Base-by-base conservation (phyloP, 2,113 vertebrate genomes). In the Siphamia tubifer region DNA sequence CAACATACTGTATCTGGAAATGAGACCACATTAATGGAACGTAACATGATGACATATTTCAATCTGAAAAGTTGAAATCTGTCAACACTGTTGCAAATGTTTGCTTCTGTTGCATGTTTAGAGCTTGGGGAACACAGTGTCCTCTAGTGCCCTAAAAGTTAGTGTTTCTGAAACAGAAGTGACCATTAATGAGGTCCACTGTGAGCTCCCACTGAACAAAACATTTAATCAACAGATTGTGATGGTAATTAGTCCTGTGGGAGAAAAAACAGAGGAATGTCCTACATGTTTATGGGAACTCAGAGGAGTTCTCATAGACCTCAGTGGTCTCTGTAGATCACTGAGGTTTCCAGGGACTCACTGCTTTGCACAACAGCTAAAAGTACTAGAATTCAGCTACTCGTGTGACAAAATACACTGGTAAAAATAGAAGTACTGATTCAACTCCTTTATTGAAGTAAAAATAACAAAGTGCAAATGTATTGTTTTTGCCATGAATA, bases 181-280 rank as follows among this genome's bases (percentile, higher is more conserved):
- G 7, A 27, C n/a, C 48, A 56, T 68, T 80, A 85, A 82, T 62
- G 62, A 81, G 39, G 40, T 54, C 74, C 44, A 7, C 58, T 16
- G 73, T 62, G 83, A 61, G 42, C 44, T 1, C 13, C 28, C 25
- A 10, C 35, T 4, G 5, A 17, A 55, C 40, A 4, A 61, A 77
- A 74, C 56, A 57, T 47, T 77, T 32, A 71, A 71, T 10, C 8
- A 68, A 68, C 65, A 68, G 68, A 58, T 42, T 68, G 38, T 61
- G 47, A 36, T 61, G 58, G 27, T 87, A 84, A 87, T 80, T 68
- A 82, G 23, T 3, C 68, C 66, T 6, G 2, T 3, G 69, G 34
- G 78, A 75, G 8, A 24, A 15, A 0, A 58, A 31, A 48, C 0
- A 3, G 19, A 0, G 35, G 36, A 3, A n/a, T n/a, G n/a, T n/a